phyloP scores from a whole-genome alignment of 2,888 invertebrate species.

The Papilio gigon region DNA sequence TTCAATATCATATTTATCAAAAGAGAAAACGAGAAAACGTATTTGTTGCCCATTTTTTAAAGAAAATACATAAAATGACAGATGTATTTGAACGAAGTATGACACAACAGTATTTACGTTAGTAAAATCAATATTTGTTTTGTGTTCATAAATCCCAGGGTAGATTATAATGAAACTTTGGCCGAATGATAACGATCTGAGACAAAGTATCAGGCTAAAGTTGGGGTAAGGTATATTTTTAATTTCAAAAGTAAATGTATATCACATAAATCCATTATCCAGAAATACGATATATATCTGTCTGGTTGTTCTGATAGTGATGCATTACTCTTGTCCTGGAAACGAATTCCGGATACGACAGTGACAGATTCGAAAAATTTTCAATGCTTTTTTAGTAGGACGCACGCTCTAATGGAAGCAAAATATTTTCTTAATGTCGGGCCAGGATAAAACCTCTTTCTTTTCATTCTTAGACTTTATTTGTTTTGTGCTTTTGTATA shows the following conservation, averaged over 20 bases:
- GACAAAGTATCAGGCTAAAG: no score
- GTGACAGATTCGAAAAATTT: background rate
- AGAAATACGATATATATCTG: background rate
- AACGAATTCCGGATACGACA: background rate
- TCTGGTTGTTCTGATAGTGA: background rate
- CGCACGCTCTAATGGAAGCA: background rate
- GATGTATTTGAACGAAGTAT: no score
- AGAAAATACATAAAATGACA: no score
- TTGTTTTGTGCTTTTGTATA: no score
- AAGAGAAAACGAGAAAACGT: background rate
- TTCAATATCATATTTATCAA: constrained; percentile 1
- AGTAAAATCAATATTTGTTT: no score
- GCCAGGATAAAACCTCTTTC: background rate
- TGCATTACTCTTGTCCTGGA: background rate
- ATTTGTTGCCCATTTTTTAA: background rate
- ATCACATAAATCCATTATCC: background rate
- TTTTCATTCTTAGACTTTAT: background rate
- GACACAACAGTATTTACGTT: no score
- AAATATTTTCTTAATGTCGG: background rate
- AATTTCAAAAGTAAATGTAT: background rate
- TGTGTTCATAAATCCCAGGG: no score
- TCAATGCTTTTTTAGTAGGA: background rate
- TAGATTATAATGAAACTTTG: no score
- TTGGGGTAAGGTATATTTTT: no score
- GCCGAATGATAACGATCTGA: no score